Evolutionary conservation across 2,888 invertebrate genomes (phyloP).

Genomic region (Spodoptera exigua): DNA sequence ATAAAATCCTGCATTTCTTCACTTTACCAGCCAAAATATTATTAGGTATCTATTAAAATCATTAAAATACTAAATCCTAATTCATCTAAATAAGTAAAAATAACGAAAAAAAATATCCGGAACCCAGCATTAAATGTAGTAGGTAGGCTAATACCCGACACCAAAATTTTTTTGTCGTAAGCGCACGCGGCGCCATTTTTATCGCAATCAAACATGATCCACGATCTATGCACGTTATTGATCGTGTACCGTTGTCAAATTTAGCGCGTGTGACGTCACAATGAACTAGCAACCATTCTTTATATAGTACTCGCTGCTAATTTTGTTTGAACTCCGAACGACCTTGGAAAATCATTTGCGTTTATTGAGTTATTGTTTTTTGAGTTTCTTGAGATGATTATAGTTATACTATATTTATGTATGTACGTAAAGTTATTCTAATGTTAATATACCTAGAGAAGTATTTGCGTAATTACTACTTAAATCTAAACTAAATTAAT

Average conservation of each 20-base stretch:
- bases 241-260: conserved; percentile 22
- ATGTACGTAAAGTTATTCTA: no score
- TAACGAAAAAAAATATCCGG: conserved; percentile 5
- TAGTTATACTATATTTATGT: no score
- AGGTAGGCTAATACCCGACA: not conserved
- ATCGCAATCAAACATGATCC: conserved; percentile 30
- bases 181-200: conserved; percentile 21
- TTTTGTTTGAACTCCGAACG: not conserved
- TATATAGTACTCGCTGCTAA: conserved; percentile 21
- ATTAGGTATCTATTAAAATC: no score
- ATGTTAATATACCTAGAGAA: no score
- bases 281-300: conserved; percentile 20
- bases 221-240: conserved; percentile 23
- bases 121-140: conserved; percentile 24
- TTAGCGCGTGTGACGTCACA: conserved; percentile 39
- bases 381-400: no score
- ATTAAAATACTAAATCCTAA: no score
- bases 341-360: no score
- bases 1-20: no score
- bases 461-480: no score
- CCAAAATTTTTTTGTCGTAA: conserved; percentile 11
- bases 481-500: no score
- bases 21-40: no score
- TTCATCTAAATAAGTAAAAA: not conserved
- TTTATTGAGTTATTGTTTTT: no score